A percentile compares a stretch with the other conserved stretches of the same genome.
Conservation (phyloP, 2,113 vertebrate genomes). For the Lepus americanus region DNA sequence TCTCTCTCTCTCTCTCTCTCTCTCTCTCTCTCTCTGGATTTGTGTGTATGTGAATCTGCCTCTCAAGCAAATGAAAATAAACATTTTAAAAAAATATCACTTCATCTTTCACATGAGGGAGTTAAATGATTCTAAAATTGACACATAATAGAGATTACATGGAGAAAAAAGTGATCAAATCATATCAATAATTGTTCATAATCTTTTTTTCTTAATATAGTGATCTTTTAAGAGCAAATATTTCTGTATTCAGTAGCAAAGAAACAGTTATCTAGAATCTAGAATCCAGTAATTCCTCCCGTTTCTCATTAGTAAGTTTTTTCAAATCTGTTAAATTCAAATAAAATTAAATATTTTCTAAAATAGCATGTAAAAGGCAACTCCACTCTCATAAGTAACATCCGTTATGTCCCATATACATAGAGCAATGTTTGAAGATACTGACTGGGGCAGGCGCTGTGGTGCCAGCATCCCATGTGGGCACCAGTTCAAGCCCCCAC, state of each 20-base stretch:
- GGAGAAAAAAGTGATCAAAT: neutral
- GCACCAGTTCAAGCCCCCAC: no score
- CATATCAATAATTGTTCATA: neutral
- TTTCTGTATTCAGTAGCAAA: neutral
- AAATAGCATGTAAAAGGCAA: neutral
- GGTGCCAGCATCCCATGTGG: no score
- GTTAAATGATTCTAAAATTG: slow-evolving; percentile 28
- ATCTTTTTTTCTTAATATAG: neutral
- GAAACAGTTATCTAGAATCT: slow-evolving; percentile 33
- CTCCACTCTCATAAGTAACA: neutral
- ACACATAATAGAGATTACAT: neutral
- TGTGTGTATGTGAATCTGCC: no score
- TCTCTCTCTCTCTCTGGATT: no score
- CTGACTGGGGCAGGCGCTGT: neutral
- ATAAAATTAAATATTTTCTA: slow-evolving; percentile 1
- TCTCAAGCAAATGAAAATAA: no score
- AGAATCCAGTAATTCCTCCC: neutral
- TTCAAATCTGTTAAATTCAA: neutral
- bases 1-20: no score
- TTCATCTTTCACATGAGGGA: neutral
- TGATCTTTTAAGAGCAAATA: neutral
- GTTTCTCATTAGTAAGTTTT: slow-evolving; percentile 31
- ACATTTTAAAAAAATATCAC: neutral
- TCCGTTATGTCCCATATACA: neutral
- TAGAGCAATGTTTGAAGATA: neutral